These are phyloP conservation scores for Ligdia adustata DNA, from an alignment of 2,888 invertebrate genomes.

Conservation along the genomic window DNA sequence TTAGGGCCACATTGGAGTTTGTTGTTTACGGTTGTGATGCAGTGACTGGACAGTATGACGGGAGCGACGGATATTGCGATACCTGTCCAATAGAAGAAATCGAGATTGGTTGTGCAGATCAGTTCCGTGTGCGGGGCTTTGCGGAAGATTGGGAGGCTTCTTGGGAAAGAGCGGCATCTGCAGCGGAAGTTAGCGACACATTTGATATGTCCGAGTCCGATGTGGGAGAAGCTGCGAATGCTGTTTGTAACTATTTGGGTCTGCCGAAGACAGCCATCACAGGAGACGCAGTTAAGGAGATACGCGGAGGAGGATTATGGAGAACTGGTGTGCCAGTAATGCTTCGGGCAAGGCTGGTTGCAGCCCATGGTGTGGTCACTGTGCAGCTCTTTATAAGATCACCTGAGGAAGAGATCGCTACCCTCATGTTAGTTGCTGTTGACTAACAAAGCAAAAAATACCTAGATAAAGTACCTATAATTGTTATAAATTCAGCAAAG, in stretches of 20 bases:
- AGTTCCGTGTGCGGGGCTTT: slow-evolving; percentile 60
- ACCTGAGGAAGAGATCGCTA: slow-evolving; percentile 92
- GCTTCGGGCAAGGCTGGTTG: slow-evolving; percentile 91
- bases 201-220: slow-evolving; percentile 89
- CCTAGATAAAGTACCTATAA: too few species aligned
- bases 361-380: slow-evolving; percentile 89
- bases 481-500: too few species aligned
- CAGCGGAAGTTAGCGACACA: slow-evolving; percentile 94
- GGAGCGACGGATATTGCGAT: slow-evolving; percentile 98
- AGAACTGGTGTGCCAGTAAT: slow-evolving; percentile 94
- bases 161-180: slow-evolving; percentile 90
- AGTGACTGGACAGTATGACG: slow-evolving; percentile 94
- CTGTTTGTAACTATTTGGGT: slow-evolving; percentile 71
- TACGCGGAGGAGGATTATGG: slow-evolving; percentile 88
- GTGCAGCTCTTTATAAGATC: slow-evolving; percentile 97
- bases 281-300: slow-evolving; percentile 73
- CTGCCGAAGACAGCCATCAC: slow-evolving; percentile 60
- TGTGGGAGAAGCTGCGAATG: slow-evolving; percentile 64
- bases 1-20: slow-evolving; percentile 96
- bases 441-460: too few species aligned
- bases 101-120: slow-evolving; percentile 69
- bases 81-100: slow-evolving; percentile 97
- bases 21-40: slow-evolving; percentile 98
- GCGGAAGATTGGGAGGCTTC: slow-evolving; percentile 83
- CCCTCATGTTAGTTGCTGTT: slow-evolving; percentile 93